Evolutionary conservation across 1,140 invertebrate genomes (phyloP), one percentile per base, ranked within the genome.

Genomic region (Schlechtendalia chinensis): DNA sequence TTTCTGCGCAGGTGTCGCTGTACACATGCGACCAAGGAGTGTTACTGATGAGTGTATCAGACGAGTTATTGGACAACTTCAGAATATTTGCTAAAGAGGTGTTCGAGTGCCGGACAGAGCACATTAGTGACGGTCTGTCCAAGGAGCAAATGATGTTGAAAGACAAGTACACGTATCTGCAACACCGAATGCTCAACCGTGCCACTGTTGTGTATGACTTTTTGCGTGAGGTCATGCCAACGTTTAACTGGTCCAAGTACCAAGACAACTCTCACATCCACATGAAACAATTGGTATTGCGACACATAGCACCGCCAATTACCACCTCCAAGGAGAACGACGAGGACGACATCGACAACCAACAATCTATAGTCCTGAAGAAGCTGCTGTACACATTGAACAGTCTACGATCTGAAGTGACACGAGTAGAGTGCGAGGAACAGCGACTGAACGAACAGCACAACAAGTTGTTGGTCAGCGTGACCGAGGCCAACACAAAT

Each of bases 101-200:
- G n/a, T 79, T 79, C 39, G 75, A 63, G 16, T 63, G 58, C 22
- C 29, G 58, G 8, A 32, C 75, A 6, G 32, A 63, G 17, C 75
- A 79, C 56, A 79, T 79, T 12, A 61, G 75, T 58, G 58, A 79
- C 39, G 75, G 75, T 22, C 45, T 79, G 22, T 32, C 75, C n/a
- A 79, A 63, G 17, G 75, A 79, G 22, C 75, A 79, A 58, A 61
- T 50, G 32, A 12, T 22, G 2, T 12, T 79, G 8, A 29, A 17
- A 22, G 58, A 29, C 6, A 79, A 79, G 24, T 79, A 79, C 58
- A 17, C 17, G 16, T 79, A 61, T 24, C 39, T 79, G 32, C 5
- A 6, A 4, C 12, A 59, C 22, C 39, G 75, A 12, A 22, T 22
- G 22, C 16, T 79, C 14, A 79, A 79, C 58, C 75, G 75, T 22